These are phyloP conservation scores for Scaptomyza tumidula DNA, from an alignment of 2,888 invertebrate genomes.

Conservation along the genomic window DNA sequence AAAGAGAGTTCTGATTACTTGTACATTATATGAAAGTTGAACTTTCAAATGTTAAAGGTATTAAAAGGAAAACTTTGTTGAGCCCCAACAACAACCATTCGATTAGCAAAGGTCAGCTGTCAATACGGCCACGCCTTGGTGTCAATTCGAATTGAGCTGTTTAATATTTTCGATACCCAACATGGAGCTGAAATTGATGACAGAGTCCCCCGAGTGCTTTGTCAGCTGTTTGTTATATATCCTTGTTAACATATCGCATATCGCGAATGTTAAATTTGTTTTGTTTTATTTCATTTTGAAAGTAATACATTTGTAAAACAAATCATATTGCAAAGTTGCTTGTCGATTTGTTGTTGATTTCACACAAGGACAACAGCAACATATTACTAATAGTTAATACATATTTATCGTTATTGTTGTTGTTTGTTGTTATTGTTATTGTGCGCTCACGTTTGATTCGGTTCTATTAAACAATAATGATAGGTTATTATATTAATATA, in stretches of 20 bases:
- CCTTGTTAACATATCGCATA: conserved; percentile 59
- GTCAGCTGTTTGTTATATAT: conserved; percentile 59
- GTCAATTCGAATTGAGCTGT: conserved; percentile 60
- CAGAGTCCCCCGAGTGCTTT: conserved; percentile 53
- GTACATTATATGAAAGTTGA: too few species aligned
- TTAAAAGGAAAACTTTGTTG: conserved; percentile 1
- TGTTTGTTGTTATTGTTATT: too few species aligned
- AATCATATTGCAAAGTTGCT: conserved; percentile 47
- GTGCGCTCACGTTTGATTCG: conserved; percentile 34
- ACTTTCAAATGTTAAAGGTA: too few species aligned
- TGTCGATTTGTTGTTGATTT: conserved; percentile 14
- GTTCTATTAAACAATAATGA: conserved; percentile 62
- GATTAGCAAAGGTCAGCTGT: conserved; percentile 44
- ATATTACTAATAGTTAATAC: conserved; percentile 5
- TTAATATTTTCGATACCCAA: conserved; percentile 16
- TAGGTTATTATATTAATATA: conserved; percentile 65
- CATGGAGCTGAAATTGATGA: conserved; percentile 37
- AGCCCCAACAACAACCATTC: background rate
- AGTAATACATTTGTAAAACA: conserved; percentile 68
- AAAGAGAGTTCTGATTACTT: background rate
- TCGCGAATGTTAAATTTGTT: conserved; percentile 22
- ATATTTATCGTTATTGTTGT: conserved; percentile 15
- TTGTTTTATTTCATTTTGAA: conserved; percentile 39
- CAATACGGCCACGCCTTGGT: conserved; percentile 40
- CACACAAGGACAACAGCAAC: conserved; percentile 66